Conservation (phyloP, 2,113 vertebrate species). For the Brachypodius melanocephalos region DNA sequence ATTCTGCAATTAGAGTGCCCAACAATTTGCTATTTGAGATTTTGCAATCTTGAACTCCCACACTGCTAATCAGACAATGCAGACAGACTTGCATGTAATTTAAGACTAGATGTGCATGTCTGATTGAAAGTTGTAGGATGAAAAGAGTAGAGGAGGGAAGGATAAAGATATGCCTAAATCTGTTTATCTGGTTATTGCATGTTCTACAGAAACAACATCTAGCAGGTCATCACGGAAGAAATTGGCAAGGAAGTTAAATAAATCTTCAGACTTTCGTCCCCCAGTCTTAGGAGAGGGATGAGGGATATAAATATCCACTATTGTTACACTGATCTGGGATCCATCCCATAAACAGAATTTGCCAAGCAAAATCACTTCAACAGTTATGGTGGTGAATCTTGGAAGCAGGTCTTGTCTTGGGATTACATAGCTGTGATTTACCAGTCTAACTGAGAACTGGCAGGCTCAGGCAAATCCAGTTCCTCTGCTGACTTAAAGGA, state of each 20-base stretch:
- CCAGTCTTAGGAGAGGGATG: background rate
- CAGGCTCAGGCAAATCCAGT: background rate
- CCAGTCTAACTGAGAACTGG: background rate
- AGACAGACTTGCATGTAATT: background rate
- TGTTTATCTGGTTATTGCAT: background rate
- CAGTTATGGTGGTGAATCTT: background rate
- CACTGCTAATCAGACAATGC: background rate
- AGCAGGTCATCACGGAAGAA: background rate
- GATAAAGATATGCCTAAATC: background rate
- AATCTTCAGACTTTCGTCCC: background rate
- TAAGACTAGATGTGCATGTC: background rate
- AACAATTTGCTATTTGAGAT: background rate
- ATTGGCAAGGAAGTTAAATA: background rate
- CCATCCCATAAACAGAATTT: background rate
- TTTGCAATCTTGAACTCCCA: constrained; percentile 10
- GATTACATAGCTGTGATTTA: background rate
- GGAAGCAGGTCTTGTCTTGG: background rate
- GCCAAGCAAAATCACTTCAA: background rate
- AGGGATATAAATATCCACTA: background rate
- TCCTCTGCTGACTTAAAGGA: background rate
- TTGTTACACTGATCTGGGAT: background rate
- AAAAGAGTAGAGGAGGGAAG: background rate
- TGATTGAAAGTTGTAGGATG: background rate
- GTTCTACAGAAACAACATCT: background rate
- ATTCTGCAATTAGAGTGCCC: background rate